Evolutionary conservation across 2,888 invertebrate species (phyloP).

Genomic region (Tenthredo distinguenda): DNA sequence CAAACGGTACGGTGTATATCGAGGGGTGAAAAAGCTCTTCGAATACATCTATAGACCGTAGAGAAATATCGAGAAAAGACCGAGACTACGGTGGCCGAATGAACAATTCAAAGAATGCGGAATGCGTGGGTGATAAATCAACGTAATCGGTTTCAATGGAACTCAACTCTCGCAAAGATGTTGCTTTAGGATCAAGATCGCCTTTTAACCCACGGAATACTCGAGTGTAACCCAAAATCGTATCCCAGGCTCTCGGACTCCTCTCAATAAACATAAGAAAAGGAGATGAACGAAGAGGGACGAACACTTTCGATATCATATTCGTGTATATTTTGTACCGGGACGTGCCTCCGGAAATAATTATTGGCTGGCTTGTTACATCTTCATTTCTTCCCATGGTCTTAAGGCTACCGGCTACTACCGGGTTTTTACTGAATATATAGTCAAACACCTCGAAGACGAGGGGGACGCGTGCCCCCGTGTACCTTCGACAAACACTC

Average conservation of each 20-base stretch:
- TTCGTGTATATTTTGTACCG: not conserved
- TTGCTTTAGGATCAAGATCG: conserved; percentile 45
- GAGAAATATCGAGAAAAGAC: not conserved
- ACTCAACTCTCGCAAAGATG: conserved; percentile 3
- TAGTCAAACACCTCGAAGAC: conserved; percentile 24
- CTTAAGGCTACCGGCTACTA: not conserved
- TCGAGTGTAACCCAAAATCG: conserved; percentile 18
- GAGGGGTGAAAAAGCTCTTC: not conserved
- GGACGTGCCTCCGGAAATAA: not conserved
- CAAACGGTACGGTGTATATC: not conserved
- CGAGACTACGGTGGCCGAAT: not conserved
- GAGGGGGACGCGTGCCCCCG: conserved; percentile 38
- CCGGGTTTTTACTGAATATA: conserved; percentile 24
- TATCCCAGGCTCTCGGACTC: not conserved
- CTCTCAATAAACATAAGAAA: not conserved
- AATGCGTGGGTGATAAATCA: conserved; percentile 40
- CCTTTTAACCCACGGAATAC: not conserved
- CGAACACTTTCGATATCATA: not conserved
- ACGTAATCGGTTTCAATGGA: conserved; percentile 38
- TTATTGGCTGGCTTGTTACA: not conserved
- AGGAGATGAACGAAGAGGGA: not conserved
- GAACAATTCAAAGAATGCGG: conserved; percentile 36
- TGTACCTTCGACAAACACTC: conserved; percentile 48
- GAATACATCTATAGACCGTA: not conserved
- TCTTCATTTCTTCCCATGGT: not conserved